Percentiles rank a stretch among this genome's conserved stretches.
Conservation (phyloP, 2,888 invertebrate species). For the Mylabris sibirica region DNA sequence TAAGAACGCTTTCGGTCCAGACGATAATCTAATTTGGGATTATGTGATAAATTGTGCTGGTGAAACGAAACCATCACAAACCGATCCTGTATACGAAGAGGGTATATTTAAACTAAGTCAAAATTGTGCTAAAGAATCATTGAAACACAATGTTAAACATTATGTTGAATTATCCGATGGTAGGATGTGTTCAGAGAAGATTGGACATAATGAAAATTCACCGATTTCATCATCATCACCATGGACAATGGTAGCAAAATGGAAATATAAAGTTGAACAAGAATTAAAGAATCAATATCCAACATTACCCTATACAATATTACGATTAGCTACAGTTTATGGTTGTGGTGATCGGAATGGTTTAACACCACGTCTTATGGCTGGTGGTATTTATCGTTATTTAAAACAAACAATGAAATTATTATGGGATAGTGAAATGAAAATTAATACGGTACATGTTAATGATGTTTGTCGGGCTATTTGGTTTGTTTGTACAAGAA, state of each 20-base stretch:
- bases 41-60: constrained; percentile 90
- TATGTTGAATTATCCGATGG: constrained; percentile 89
- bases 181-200: constrained; percentile 82
- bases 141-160: constrained; percentile 70
- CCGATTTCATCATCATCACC: constrained; percentile 86
- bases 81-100: constrained; percentile 89
- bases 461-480: constrained; percentile 83
- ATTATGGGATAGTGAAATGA: constrained; percentile 84
- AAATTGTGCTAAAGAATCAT: constrained; percentile 84
- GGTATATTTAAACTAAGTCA: constrained; percentile 84
- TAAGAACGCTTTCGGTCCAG: constrained; percentile 74
- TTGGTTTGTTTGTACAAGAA: constrained; percentile 69
- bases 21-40: constrained; percentile 71
- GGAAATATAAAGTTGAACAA: constrained; percentile 81
- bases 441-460: constrained; percentile 89
- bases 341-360: constrained; percentile 85
- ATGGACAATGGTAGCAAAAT: constrained; percentile 84
- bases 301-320: constrained; percentile 77
- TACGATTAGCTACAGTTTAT: constrained; percentile 87
- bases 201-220: constrained; percentile 78
- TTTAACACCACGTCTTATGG: constrained; percentile 82
- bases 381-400: constrained; percentile 88
- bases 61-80: constrained; percentile 88
- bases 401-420: constrained; percentile 90
- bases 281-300: constrained; percentile 71